Evolutionary conservation across 2,113 vertebrate genomes (phyloP).

Genomic region (Parus major): DNA sequence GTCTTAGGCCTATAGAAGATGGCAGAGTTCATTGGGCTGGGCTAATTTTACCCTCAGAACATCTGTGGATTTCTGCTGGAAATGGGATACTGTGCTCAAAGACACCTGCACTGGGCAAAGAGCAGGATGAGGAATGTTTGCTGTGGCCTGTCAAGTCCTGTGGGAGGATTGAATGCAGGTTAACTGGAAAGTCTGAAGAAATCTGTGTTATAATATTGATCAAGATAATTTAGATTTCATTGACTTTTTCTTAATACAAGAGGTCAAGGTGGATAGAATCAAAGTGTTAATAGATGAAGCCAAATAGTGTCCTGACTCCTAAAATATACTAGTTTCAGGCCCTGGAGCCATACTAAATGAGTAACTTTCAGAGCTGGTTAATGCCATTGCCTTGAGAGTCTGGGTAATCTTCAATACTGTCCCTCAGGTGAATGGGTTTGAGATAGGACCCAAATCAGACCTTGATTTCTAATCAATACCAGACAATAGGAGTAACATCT

Average conservation of each 20-base stretch:
- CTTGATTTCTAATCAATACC: neutral
- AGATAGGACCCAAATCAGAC: neutral
- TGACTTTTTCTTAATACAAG: neutral
- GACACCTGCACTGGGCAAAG: neutral
- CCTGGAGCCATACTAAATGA: neutral
- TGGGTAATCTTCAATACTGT: neutral
- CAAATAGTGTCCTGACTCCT: neutral
- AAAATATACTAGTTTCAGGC: neutral
- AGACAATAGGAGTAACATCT: neutral
- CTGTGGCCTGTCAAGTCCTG: neutral
- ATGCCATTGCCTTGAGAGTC: neutral
- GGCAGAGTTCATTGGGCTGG: neutral
- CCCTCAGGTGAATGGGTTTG: neutral
- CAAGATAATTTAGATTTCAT: neutral
- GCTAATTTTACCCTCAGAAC: neutral
- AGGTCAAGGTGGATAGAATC: neutral
- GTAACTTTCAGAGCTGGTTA: neutral
- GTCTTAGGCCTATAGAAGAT: neutral
- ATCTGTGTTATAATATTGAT: neutral
- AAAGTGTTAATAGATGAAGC: neutral
- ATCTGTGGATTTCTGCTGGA: slow-evolving; percentile 5
- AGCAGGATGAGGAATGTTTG: neutral
- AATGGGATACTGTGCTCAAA: neutral
- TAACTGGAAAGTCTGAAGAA: neutral
- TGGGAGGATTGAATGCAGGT: neutral